These are phyloP conservation scores for Glaucomys volans DNA, from an alignment of 2,113 vertebrate genomes.

Conservation along the genomic window DNA sequence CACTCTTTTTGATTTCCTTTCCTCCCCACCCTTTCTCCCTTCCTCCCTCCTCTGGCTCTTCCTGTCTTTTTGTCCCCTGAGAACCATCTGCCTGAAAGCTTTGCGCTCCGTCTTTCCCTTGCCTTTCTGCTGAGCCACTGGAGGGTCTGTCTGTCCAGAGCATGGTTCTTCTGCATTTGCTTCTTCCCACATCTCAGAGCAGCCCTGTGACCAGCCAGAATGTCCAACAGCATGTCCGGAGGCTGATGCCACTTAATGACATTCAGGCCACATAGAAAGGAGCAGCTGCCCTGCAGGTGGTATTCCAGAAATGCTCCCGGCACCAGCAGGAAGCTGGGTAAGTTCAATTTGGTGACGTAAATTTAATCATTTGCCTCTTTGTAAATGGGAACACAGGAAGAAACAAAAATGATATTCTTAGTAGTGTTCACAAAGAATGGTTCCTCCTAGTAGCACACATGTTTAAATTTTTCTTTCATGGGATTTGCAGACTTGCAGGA, in stretches of 20 bases:
- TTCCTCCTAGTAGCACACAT: conserved; percentile 40
- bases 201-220: conserved; percentile 68
- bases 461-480: neutral
- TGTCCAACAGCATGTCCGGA: conserved; percentile 76
- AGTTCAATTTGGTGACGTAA: conserved; percentile 84
- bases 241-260: conserved; percentile 83
- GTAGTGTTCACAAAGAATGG: conserved; percentile 62
- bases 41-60: rapidly evolving
- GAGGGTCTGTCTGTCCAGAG: conserved; percentile 33
- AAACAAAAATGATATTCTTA: conserved; percentile 53
- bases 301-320: conserved; percentile 83
- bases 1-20: rapidly evolving
- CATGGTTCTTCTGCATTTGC: neutral
- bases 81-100: neutral
- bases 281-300: conserved; percentile 86
- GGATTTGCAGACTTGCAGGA: conserved; percentile 2
- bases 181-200: conserved; percentile 27
- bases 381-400: conserved; percentile 74
- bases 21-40: rapidly evolving
- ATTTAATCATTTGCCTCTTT: conserved; percentile 85
- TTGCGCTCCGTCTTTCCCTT: neutral
- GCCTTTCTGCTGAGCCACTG: neutral
- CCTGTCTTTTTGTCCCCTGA: no score
- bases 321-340: conserved; percentile 83
- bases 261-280: conserved; percentile 84